These are phyloP conservation scores for Tympanoctomys barrerae DNA, from an alignment of 2,797 vertebrate genomes.

Conservation along the genomic window DNA sequence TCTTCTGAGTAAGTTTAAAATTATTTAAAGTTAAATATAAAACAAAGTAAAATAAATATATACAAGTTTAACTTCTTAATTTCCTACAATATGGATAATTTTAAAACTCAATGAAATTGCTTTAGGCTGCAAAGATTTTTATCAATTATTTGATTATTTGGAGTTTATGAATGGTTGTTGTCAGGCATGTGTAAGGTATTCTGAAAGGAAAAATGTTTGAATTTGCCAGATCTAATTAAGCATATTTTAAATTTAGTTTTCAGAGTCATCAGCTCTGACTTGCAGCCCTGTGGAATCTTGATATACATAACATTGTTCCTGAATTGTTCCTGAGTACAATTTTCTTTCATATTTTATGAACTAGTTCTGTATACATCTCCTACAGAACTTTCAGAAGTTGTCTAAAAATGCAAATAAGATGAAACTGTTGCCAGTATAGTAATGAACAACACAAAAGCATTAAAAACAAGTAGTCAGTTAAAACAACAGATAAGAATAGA, in stretches of 20 bases:
- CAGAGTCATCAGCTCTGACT: not conserved
- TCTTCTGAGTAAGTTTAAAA: not conserved
- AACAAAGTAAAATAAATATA: conserved; percentile 32
- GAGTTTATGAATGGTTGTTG: not conserved
- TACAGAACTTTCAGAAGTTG: conserved; percentile 22
- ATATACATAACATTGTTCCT: conserved; percentile 23
- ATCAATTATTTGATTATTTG: conserved; percentile 27
- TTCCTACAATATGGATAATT: not conserved
- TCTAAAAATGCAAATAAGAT: conserved; percentile 46
- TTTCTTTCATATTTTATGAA: conserved; percentile 42
- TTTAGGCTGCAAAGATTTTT: not conserved
- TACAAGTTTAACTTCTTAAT: not conserved
- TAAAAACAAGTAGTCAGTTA: conserved; percentile 18
- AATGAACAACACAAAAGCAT: not conserved
- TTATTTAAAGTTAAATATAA: not conserved
- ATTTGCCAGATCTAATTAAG: not conserved
- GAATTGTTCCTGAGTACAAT: not conserved
- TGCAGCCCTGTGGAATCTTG: not conserved
- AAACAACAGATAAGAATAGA: not conserved
- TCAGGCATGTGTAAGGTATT: not conserved
- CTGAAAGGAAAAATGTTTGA: conserved; percentile 24
- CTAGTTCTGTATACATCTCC: not conserved
- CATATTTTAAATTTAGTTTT: not conserved
- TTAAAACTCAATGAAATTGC: not conserved
- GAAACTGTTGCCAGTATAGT: conserved; percentile 2